Conservation (phyloP, 2,888 invertebrate genomes). For the Hyposoter didymator region DNA sequence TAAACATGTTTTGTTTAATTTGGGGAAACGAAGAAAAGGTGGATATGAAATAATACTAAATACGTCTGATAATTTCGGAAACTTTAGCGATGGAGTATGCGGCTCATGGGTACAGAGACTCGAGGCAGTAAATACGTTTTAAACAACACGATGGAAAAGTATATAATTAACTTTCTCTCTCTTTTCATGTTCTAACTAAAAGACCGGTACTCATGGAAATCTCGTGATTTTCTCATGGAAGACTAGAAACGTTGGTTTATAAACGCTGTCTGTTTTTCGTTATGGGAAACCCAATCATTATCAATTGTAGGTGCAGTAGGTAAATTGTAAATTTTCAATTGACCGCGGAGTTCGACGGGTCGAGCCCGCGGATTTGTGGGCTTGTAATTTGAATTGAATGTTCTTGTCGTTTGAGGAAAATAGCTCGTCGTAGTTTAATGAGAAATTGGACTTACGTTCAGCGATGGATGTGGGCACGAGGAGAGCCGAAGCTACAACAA, state of each 20-base stretch:
- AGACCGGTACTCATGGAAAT: constrained; percentile 33
- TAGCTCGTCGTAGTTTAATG: background rate
- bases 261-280: background rate
- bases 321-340: constrained; percentile 26
- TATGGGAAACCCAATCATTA: constrained; percentile 54
- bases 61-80: background rate
- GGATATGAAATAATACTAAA: background rate
- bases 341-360: constrained; percentile 1
- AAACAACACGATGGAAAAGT: constrained; percentile 10
- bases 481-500: constrained; percentile 77
- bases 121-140: constrained; percentile 10
- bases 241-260: background rate
- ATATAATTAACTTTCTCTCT: constrained; percentile 26
- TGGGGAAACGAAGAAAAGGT: background rate
- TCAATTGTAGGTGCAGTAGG: constrained; percentile 42
- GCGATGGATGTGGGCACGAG: constrained; percentile 77
- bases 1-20: background rate
- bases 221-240: constrained; percentile 53
- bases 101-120: background rate
- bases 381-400: background rate
- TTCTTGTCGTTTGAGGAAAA: background rate
- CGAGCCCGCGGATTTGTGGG: constrained; percentile 8
- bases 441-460: constrained; percentile 78
- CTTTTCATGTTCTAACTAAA: constrained; percentile 2
- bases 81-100: background rate